Evolutionary conservation across 2,797 vertebrate genomes (phyloP).

Genomic region (Gymnocypris eckloni): DNA sequence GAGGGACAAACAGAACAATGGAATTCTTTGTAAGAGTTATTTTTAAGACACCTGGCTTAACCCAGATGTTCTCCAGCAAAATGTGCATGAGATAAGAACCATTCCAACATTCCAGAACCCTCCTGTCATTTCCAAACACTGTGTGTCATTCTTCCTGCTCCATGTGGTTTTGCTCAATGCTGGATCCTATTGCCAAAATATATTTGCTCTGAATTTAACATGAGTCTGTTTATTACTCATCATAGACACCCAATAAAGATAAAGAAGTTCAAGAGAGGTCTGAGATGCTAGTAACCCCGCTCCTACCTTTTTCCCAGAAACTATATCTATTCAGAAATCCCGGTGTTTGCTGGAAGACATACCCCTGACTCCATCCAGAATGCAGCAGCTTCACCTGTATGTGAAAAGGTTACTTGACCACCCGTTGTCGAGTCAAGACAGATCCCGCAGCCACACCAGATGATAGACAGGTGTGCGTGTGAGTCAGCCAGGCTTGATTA

Average conservation of each 20-base stretch:
- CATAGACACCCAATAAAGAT: constrained; percentile 22
- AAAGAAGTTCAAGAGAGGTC: constrained; percentile 22
- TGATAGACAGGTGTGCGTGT: constrained; percentile 35
- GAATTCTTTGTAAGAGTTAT: neutral
- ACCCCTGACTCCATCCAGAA: neutral
- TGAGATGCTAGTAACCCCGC: neutral
- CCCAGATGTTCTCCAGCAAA: constrained; percentile 49
- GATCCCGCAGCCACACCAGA: constrained; percentile 52
- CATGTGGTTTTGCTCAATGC: constrained; percentile 47
- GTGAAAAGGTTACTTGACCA: constrained; percentile 60
- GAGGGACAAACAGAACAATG: constrained; percentile 8
- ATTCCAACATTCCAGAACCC: constrained; percentile 44
- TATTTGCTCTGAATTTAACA: constrained; percentile 22
- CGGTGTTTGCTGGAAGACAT: constrained; percentile 38
- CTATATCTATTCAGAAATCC: neutral
- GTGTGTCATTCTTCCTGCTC: constrained; percentile 36
- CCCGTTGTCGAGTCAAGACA: constrained; percentile 54
- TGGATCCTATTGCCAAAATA: constrained; percentile 56
- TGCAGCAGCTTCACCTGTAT: constrained; percentile 9
- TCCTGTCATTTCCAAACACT: constrained; percentile 28
- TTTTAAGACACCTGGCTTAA: constrained; percentile 55
- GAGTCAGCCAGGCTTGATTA: neutral
- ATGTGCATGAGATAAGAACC: constrained; percentile 65
- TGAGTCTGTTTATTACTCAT: constrained; percentile 32
- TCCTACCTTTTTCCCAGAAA: constrained; percentile 6